Evolutionary conservation across 1,140 invertebrate genomes (phyloP), one percentile per base, ranked within the genome.

Genomic region (Sarcophaga bullata): DNA sequence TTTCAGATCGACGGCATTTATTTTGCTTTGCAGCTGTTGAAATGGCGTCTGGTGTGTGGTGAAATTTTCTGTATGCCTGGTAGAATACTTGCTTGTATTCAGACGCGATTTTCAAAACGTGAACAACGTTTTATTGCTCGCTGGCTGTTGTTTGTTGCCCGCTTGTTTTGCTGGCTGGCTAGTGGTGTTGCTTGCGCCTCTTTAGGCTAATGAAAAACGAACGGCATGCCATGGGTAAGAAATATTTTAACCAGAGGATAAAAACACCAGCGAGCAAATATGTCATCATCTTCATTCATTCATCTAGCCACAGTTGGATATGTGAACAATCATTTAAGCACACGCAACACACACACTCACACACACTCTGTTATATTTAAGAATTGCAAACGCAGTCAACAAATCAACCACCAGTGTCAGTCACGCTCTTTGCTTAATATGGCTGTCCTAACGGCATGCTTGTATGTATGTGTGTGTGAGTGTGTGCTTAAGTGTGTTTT

Each of bases 81-180:
- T 81, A 11, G 10, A 80, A 73, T 72, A 52, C 73, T 81, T 83
- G 73, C 73, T 76, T 7, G 73, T 83, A 80, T 83, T 83, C 80
- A 83, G 73, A 62, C 54, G 80, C 49, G 62, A 52, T 25, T 48
- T 78, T 78, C 19, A 37, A 37, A 37, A 78, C 75, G 48, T 78
- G 75, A 78, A n/a, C 25, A 37, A 78, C 48, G n/a, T 48, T 78
- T 52, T 52, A 50, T 52, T 78, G 17, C 75, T 50, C 75, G 75
- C 50, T 48, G 75, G 75, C 25, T 78, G 75, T 78, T 50, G 75
- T 48, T n/a, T n/a, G n/a, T n/a, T n/a, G n/a, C n/a, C n/a, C n/a
- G n/a, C n/a, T n/a, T n/a, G n/a, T n/a, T n/a, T n/a, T n/a, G n/a
- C n/a, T 78, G 15, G 50, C 75, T 50, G 9, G 11, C 48, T 68